A percentile compares a stretch with the other conserved stretches of the same genome.
Conservation (phyloP, 2,888 invertebrate species). For the Punctoribates punctum region DNA sequence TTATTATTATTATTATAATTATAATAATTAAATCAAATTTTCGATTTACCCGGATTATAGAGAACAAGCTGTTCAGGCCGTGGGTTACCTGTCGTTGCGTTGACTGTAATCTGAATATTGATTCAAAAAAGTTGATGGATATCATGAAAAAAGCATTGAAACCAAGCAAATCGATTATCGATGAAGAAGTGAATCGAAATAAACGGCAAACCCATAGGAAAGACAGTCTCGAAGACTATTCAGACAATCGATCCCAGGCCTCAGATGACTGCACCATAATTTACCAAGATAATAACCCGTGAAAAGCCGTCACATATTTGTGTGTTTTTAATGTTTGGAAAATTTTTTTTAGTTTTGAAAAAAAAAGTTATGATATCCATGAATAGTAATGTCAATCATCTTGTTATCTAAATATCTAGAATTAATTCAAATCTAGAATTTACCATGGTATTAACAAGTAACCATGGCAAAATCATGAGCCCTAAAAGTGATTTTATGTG, state of each 20-base stretch:
- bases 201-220: not conserved
- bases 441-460: too few relatives aligned
- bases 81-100: constrained; percentile 27
- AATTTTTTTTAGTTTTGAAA: too few relatives aligned
- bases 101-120: constrained; percentile 19
- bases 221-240: not conserved
- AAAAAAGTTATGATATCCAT: too few relatives aligned
- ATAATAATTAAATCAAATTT: too few relatives aligned
- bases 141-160: constrained; percentile 17
- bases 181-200: not conserved
- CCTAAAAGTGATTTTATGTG: too few relatives aligned
- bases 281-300: not conserved
- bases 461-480: too few relatives aligned
- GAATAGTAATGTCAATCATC: too few relatives aligned
- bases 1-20: too few relatives aligned
- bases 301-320: too few relatives aligned
- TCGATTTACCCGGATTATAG: not conserved
- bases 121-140: not conserved
- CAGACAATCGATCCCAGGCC: not conserved
- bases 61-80: not conserved
- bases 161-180: not conserved
- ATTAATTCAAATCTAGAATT: too few relatives aligned
- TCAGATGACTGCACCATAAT: not conserved
- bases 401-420: too few relatives aligned
- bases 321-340: too few relatives aligned